These are phyloP conservation scores for Eupeodes luniger DNA, from an alignment of 2,888 invertebrate species.

Conservation along the genomic window DNA sequence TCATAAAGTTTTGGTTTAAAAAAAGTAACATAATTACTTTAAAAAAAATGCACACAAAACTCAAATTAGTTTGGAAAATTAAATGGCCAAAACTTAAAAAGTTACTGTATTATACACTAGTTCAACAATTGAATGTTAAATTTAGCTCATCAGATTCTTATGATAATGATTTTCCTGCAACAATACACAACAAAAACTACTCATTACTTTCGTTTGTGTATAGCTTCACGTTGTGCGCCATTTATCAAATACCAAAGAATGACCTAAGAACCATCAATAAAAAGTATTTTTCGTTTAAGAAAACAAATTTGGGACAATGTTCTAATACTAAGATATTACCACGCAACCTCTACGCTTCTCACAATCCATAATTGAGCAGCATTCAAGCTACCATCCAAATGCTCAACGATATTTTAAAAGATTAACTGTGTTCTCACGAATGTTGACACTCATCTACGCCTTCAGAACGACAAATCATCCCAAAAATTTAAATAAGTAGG, in stretches of 20 bases:
- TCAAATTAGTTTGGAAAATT: no score
- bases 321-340: not conserved
- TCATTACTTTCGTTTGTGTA: not conserved
- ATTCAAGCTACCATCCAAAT: not conserved
- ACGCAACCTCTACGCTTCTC: not conserved
- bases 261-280: not conserved
- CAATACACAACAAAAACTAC: no score
- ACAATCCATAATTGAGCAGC: not conserved
- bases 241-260: not conserved
- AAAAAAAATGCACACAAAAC: no score
- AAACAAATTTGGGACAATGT: not conserved
- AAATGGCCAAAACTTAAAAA: no score
- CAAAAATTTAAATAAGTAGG: constrained; percentile 40
- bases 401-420: not conserved
- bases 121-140: no score
- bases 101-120: no score
- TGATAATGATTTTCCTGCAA: no score
- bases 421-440: constrained; percentile 28
- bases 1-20: no score
- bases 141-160: no score
- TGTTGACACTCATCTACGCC: constrained; percentile 38
- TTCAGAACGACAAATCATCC: constrained; percentile 35
- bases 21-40: no score
- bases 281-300: not conserved
- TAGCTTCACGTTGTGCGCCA: not conserved